Evolutionary conservation across 2,113 vertebrate species (phyloP).

Genomic region (Salvelinus sp.): DNA sequence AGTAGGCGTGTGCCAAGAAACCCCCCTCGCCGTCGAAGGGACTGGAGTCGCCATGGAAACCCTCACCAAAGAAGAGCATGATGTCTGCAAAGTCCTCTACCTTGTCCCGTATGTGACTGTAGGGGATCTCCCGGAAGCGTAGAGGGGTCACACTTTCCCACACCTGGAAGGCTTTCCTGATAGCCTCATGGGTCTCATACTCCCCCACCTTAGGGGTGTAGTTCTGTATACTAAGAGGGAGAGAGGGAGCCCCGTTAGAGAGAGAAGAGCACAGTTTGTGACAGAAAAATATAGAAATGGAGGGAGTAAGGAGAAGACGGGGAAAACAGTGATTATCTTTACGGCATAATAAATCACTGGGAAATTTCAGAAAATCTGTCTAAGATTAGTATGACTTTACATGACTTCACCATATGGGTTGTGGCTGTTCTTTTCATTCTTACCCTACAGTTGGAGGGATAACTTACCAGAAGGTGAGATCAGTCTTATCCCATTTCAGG

Average conservation of each 20-base stretch:
- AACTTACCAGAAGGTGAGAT: constrained; percentile 85
- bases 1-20: constrained; percentile 91
- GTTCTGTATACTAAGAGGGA: constrained; percentile 77
- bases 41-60: constrained; percentile 88
- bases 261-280: neutral
- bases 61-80: constrained; percentile 90
- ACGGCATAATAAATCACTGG: neutral
- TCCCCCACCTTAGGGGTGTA: constrained; percentile 84
- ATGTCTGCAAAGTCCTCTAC: constrained; percentile 86
- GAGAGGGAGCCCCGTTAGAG: neutral
- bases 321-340: neutral
- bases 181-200: constrained; percentile 83
- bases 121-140: constrained; percentile 85
- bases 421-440: neutral
- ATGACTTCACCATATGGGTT: neutral
- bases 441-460: constrained; percentile 12
- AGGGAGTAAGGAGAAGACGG: neutral
- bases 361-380: neutral
- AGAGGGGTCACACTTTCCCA: constrained; percentile 85
- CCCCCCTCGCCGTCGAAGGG: constrained; percentile 92
- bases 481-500: constrained; percentile 84
- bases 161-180: constrained; percentile 85
- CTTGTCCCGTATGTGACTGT: constrained; percentile 81
- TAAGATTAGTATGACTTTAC: neutral
- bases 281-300: neutral